Conservation (phyloP, 2,797 vertebrate genomes). For the Crenichthys baileyi region DNA sequence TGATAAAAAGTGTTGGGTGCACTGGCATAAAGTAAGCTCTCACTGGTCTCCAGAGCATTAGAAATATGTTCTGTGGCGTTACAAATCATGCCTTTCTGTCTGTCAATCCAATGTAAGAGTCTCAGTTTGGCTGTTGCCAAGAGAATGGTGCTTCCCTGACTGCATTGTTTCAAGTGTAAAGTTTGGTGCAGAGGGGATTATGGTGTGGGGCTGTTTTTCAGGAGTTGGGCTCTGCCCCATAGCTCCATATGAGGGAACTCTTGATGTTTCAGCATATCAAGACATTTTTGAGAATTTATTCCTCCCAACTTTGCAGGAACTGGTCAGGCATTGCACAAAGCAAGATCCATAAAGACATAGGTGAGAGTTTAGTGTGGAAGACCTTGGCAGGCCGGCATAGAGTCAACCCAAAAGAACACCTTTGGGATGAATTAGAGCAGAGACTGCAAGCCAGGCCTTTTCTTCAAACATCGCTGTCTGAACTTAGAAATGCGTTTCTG, state of each 20-base stretch:
- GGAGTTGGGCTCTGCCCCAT: background rate
- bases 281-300: background rate
- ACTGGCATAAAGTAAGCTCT: too few relatives aligned
- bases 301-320: background rate
- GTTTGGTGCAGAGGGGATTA: background rate
- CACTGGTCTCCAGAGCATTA: too few relatives aligned
- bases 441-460: too few relatives aligned
- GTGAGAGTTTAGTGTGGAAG: background rate
- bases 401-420: background rate
- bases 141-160: too few relatives aligned
- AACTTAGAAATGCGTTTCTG: too few relatives aligned
- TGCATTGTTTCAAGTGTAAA: background rate
- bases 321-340: background rate
- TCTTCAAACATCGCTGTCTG: too few relatives aligned
- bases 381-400: background rate
- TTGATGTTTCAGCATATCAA: background rate
- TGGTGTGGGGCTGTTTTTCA: background rate
- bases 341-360: background rate
- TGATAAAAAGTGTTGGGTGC: too few relatives aligned
- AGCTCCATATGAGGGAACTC: background rate
- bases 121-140: too few relatives aligned
- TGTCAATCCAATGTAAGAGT: too few relatives aligned
- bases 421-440: too few relatives aligned
- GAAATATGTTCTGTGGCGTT: too few relatives aligned
- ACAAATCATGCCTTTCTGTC: too few relatives aligned